phyloP scores from a whole-genome alignment of 2,797 vertebrate genomes.

The Ptychobarbus kaznakovi region DNA sequence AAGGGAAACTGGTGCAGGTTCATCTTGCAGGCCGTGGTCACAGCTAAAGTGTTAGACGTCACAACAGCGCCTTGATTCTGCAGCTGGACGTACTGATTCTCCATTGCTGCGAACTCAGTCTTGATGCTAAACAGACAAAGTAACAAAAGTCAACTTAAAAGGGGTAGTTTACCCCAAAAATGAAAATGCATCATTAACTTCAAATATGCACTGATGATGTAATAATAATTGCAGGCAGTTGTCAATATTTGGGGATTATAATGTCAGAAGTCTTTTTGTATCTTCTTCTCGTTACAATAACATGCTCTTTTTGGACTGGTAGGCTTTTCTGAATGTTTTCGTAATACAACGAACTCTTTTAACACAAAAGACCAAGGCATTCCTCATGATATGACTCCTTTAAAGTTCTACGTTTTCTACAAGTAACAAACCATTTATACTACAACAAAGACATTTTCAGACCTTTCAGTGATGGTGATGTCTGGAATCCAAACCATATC shows the following conservation, averaged over 20 bases:
- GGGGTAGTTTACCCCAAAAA: background rate
- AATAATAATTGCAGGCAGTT: background rate
- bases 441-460: background rate
- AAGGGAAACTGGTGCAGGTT: constrained; percentile 56
- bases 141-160: background rate
- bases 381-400: background rate
- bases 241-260: background rate
- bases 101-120: constrained; percentile 13
- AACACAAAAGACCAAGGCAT: background rate
- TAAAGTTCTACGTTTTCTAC: background rate
- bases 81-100: constrained; percentile 13
- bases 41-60: background rate
- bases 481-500: constrained; percentile 47
- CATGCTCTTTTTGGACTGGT: background rate
- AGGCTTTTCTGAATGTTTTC: background rate
- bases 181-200: background rate
- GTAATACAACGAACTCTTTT: background rate
- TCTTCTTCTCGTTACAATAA: too few relatives aligned
- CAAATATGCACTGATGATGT: background rate
- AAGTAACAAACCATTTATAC: background rate
- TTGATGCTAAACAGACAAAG: constrained; percentile 34
- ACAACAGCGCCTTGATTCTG: accelerated
- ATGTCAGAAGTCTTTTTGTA: constrained; percentile 47
- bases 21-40: constrained; percentile 54
- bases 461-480: constrained; percentile 44